Evolutionary conservation across 2,888 invertebrate genomes (phyloP).

Genomic region (Trichacis sp.): DNA sequence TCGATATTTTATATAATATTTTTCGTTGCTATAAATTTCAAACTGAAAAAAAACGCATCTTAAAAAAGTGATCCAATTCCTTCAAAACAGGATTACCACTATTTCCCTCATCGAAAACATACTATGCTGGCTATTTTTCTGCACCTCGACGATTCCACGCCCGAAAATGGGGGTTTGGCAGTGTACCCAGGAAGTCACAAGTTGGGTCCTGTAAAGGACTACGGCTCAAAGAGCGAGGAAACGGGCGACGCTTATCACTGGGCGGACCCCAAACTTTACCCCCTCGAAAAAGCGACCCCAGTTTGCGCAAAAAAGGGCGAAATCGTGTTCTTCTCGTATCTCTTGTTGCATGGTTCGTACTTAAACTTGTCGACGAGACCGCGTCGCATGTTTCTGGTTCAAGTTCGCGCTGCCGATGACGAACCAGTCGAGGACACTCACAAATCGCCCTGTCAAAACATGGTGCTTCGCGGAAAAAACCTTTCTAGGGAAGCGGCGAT

Average conservation of each 20-base stretch:
- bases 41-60: too few species aligned
- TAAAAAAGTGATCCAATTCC: too few species aligned
- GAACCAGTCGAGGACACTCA: slow-evolving; percentile 68
- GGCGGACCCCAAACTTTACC: slow-evolving; percentile 70
- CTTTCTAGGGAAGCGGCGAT: slow-evolving; percentile 61
- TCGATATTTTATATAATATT: too few species aligned
- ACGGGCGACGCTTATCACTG: slow-evolving; percentile 68
- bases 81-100: slow-evolving; percentile 75
- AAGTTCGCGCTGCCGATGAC: slow-evolving; percentile 72
- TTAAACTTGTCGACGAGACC: slow-evolving; percentile 69
- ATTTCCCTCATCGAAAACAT: slow-evolving; percentile 73
- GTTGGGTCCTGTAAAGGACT: slow-evolving; percentile 72
- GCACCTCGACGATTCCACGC: slow-evolving; percentile 72
- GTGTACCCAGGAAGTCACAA: slow-evolving; percentile 75
- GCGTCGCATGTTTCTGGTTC: slow-evolving; percentile 72
- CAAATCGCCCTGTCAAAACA: slow-evolving; percentile 71
- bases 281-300: slow-evolving; percentile 70
- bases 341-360: slow-evolving; percentile 74
- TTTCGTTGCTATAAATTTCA: too few species aligned
- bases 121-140: slow-evolving; percentile 74
- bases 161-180: slow-evolving; percentile 73
- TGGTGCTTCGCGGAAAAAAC: slow-evolving; percentile 72
- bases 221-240: slow-evolving; percentile 66
- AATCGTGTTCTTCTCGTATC: slow-evolving; percentile 73
- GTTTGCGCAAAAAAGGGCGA: slow-evolving; percentile 72